Base-by-base conservation (phyloP, 2,888 invertebrate species). In the Apamea anceps region DNA sequence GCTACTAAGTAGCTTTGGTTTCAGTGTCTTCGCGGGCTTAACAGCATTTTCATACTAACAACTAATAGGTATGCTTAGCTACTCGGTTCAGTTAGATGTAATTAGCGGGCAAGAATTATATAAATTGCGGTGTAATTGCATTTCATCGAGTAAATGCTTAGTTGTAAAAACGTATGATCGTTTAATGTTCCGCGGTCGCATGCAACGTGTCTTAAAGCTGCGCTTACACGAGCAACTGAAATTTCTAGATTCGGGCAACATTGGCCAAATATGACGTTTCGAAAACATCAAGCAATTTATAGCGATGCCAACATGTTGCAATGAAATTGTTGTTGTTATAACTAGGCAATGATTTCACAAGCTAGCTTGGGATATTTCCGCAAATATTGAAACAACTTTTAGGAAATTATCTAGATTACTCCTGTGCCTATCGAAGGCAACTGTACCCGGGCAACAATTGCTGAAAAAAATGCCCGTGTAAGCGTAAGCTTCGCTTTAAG, bases 151-250 rank as follows among this genome's bases (percentile, higher is more conserved):
- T 75, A 86, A 81, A 72, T 86, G 72, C 63, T 75, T 75, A 77
- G 70, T 85, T 81, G 77, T 81, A 89, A 85, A 86, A 86, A 85
- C 75, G 81, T 77, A 81, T 86, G 88, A 86, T 78, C 79, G 72
- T 82, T 88, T 76, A 67, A 86, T 82, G 79, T 83, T 70, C 83
- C 65, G 76, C 70, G 75, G 76, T 86, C 74, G 77, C 74, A 77
- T 75, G 70, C 76, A 81, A 67, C 77, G 65, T 79, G 76, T 74
- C 84, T 80, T 82, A 48, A 77, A 68, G 80, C 28, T 80, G 25
- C 25, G 54, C 45, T 68, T 68, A 85, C 85, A 85, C 37, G 45
- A 54, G 62, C 45, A 28, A 62, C 25, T 57, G 54, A 5, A 37
- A 37, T 57, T 12, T 10, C 10, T 42, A n/a, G 48, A 79, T 68